Evolutionary conservation across 2,113 vertebrate genomes (phyloP).

Genomic region (Pyxicephalus adspersus): DNA sequence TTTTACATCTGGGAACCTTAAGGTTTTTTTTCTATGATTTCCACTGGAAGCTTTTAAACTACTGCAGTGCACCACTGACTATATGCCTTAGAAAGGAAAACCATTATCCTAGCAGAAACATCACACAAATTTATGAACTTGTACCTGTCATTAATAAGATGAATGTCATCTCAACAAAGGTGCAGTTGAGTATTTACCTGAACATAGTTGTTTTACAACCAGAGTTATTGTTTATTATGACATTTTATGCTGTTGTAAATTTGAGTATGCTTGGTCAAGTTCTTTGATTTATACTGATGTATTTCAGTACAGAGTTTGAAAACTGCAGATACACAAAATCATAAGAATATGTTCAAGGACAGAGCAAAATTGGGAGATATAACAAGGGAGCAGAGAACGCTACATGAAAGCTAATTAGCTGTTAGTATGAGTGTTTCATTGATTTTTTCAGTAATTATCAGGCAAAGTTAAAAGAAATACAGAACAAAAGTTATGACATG

Average conservation of each 20-base stretch:
- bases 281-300: constrained; percentile 24
- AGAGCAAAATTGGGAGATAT: neutral
- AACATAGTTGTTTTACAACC: constrained; percentile 30
- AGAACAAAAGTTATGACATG: too few species aligned
- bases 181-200: constrained; percentile 21
- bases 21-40: neutral
- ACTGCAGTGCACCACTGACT: constrained; percentile 8
- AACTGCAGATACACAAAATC: constrained; percentile 22
- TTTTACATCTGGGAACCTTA: neutral
- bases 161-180: constrained; percentile 17
- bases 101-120: constrained; percentile 22
- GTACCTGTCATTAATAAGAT: constrained; percentile 27
- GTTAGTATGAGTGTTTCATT: neutral
- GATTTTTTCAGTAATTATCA: neutral
- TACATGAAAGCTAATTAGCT: neutral
- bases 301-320: constrained; percentile 1
- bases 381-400: neutral
- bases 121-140: constrained; percentile 29
- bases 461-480: too few species aligned
- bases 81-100: constrained; percentile 2
- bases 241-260: constrained; percentile 38
- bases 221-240: constrained; percentile 42
- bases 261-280: constrained; percentile 29
- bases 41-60: neutral
- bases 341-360: constrained; percentile 29